phyloP scores from a whole-genome alignment of 2,113 vertebrate genomes.

The Pongo pygmaeus region DNA sequence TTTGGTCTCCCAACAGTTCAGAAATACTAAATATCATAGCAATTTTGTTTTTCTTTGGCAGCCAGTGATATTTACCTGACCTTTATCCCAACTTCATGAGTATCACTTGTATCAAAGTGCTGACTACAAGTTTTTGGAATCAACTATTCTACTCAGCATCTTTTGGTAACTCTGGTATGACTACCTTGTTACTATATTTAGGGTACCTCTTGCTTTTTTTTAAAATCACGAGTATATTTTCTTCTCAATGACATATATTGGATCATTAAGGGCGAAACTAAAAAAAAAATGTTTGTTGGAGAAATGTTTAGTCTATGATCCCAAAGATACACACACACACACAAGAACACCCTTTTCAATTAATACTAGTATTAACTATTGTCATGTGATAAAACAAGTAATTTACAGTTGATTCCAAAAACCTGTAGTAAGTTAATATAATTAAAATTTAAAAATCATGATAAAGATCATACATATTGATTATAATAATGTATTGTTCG shows the following conservation, averaged over 20 bases:
- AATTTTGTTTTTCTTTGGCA: neutral
- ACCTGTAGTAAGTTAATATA: neutral
- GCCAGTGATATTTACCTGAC: neutral
- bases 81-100: neutral
- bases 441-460: neutral
- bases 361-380: neutral
- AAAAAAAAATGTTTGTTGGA: neutral
- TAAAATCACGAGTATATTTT: neutral
- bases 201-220: neutral
- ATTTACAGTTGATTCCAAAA: slow-evolving; percentile 12
- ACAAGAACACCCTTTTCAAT: neutral
- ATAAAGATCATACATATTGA: neutral
- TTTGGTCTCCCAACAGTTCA: neutral
- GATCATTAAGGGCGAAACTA: neutral
- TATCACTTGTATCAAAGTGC: neutral
- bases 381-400: neutral
- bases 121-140: too few relatives aligned
- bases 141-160: neutral
- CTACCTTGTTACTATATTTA: neutral
- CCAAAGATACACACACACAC: neutral
- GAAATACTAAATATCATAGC: neutral
- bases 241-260: neutral
- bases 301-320: neutral
- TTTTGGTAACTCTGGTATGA: neutral
- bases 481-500: neutral